Evolutionary conservation across 2,888 invertebrate species (phyloP).

Genomic region (Chrysotoxum bicinctum): DNA sequence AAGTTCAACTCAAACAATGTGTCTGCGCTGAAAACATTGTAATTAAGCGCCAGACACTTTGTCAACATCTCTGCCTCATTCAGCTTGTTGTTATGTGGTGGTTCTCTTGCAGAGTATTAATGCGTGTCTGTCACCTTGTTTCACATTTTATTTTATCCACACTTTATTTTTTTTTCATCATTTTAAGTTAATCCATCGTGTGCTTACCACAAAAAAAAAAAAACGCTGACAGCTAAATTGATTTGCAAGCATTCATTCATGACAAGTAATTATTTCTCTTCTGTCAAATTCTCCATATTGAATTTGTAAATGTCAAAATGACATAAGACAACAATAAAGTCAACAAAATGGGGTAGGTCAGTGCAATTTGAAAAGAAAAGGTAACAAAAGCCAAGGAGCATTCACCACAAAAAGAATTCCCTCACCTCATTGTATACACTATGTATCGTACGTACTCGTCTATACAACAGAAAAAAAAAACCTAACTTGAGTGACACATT

Average conservation of each 20-base stretch:
- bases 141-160: constrained; percentile 22
- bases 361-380: background rate
- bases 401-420: background rate
- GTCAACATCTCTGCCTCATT: constrained; percentile 42
- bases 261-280: constrained; percentile 32
- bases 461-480: background rate
- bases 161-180: constrained; percentile 16
- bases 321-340: constrained; percentile 11
- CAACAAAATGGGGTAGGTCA: constrained; percentile 38
- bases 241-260: constrained; percentile 57
- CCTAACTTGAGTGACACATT: constrained; percentile 62
- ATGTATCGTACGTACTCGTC: background rate
- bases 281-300: constrained; percentile 21
- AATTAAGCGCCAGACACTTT: constrained; percentile 68
- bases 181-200: background rate
- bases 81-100: constrained; percentile 16
- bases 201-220: constrained; percentile 20
- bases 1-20: constrained; percentile 31
- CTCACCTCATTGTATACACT: background rate
- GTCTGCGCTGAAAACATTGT: constrained; percentile 54
- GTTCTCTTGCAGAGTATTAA: constrained; percentile 2
- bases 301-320: constrained; percentile 25
- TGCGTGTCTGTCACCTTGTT: constrained; percentile 35
- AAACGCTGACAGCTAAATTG: constrained; percentile 61
- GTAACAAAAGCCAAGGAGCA: background rate